Evolutionary conservation across 2,888 invertebrate genomes (phyloP), one percentile per base, ranked within the genome.

Genomic region (Oeneis ivallda): DNA sequence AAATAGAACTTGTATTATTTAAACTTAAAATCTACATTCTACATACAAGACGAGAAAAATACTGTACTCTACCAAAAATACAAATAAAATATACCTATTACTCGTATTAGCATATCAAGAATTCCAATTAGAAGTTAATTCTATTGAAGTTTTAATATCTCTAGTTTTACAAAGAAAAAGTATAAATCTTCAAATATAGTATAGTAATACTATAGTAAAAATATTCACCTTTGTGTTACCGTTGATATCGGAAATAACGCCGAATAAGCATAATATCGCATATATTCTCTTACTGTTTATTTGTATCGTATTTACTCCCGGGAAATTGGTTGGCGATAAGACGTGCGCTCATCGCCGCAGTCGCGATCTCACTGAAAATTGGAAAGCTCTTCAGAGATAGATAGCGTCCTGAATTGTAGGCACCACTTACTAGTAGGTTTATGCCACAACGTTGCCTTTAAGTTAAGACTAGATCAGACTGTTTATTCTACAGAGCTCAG

Each of bases 341-440:
- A 65, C 74, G 71, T 69, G 66, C 71, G 57, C 63, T 60, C 69
- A 15, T 11, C 17, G 17, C 58, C 72, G 69, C 67, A 66, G 68
- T 52, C 69, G 68, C 72, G 70, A 69, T 70, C 68, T 68, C 64
- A 74, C 70, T 68, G 70, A 71, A 70, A 63, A 59, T 52, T 57
- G 45, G 45, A 49, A 65, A 62, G 63, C 50, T 53, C 45, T 59
- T 59, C 54, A 57, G 56, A 50, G 32, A 39, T n/a, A n/a, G n/a
- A n/a, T 58, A 39, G 45, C 15, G 58, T 53, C 41, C 13, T 62
- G 32, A 41, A 53, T 5, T 17, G 41, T 13, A 41, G 41, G 19
- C 39, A 39, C 17, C 54, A 54, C 17, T 54, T 8, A 3, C 26
- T 5, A n/a, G n/a, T n/a, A n/a, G n/a, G 6, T 9, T 1, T 45